Evolutionary conservation across 2,888 invertebrate genomes (phyloP).

Genomic region (Eumacrocentrus americanus): DNA sequence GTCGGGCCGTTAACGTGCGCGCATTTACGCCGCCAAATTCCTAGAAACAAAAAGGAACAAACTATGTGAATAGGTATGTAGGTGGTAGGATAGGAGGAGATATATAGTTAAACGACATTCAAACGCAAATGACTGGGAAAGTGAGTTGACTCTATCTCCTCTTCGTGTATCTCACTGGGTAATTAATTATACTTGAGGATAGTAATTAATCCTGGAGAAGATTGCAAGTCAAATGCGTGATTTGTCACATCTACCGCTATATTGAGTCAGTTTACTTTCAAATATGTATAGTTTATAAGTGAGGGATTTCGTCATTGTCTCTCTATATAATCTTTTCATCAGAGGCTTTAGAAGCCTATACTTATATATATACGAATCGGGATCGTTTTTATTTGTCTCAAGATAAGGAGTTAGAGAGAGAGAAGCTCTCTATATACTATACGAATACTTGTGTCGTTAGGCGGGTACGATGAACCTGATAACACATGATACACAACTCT

Average conservation of each 20-base stretch:
- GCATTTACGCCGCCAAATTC: constrained; percentile 20
- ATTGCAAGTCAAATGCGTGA: constrained; percentile 16
- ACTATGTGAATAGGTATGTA: no score
- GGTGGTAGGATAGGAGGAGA: no score
- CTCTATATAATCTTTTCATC: background rate
- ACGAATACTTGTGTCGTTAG: background rate
- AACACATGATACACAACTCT: no score
- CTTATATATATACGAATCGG: no score
- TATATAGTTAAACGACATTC: background rate
- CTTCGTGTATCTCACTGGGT: background rate
- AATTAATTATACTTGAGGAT: constrained; percentile 6
- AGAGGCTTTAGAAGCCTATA: background rate
- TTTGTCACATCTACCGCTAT: background rate
- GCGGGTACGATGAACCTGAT: background rate
- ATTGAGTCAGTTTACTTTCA: background rate
- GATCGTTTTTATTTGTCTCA: background rate
- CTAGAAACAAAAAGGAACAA: constrained; percentile 23
- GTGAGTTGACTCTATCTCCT: background rate
- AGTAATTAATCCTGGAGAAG: constrained; percentile 10
- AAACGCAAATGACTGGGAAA: constrained; percentile 8
- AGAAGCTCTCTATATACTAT: background rate
- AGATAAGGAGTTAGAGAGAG: no score
- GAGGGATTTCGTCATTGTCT: background rate
- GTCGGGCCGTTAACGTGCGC: constrained; percentile 33
- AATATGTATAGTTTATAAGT: background rate